Percentiles rank a stretch among this genome's conserved stretches.
These are phyloP conservation scores for Pseudomyrmex concolor DNA, from an alignment of 1,140 invertebrate genomes.

Conservation along the genomic window DNA sequence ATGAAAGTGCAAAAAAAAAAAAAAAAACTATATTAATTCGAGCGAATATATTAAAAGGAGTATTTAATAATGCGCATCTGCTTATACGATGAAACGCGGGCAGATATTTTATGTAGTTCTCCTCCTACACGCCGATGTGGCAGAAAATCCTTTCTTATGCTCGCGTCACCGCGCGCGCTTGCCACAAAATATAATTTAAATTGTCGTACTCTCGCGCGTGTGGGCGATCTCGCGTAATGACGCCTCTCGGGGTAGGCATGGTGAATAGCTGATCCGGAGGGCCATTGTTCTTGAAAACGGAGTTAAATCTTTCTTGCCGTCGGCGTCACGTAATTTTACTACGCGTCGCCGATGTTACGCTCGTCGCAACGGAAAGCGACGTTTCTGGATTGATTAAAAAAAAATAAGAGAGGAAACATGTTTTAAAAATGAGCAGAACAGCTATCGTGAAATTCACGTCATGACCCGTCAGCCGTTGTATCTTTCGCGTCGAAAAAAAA, in stretches of 20 bases:
- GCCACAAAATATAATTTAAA: constrained; percentile 72
- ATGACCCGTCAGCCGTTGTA: constrained; percentile 2
- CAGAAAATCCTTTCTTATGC: constrained; percentile 34
- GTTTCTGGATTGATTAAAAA: constrained; percentile 68
- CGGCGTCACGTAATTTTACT: constrained; percentile 44
- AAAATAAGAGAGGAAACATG: constrained; percentile 3
- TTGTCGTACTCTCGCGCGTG: constrained; percentile 53
- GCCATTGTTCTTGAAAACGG: constrained; percentile 69
- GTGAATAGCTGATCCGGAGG: constrained; percentile 68
- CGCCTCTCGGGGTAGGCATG: constrained; percentile 65
- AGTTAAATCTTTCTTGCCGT: constrained; percentile 69
- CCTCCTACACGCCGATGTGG: neutral
- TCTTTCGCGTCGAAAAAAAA: neutral
- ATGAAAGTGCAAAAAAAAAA: too few species aligned
- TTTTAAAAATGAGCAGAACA: constrained; percentile 1
- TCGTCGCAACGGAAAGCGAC: constrained; percentile 41
- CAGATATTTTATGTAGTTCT: constrained; percentile 32
- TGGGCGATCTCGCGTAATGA: constrained; percentile 67
- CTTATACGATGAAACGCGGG: neutral
- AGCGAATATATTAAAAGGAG: too few species aligned
- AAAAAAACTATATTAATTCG: too few species aligned
- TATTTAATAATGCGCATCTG: neutral
- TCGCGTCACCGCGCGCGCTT: constrained; percentile 17
- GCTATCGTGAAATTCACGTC: neutral
- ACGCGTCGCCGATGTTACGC: constrained; percentile 36